Base-by-base conservation (phyloP, 2,797 vertebrate genomes). In the Psittacula echo region DNA sequence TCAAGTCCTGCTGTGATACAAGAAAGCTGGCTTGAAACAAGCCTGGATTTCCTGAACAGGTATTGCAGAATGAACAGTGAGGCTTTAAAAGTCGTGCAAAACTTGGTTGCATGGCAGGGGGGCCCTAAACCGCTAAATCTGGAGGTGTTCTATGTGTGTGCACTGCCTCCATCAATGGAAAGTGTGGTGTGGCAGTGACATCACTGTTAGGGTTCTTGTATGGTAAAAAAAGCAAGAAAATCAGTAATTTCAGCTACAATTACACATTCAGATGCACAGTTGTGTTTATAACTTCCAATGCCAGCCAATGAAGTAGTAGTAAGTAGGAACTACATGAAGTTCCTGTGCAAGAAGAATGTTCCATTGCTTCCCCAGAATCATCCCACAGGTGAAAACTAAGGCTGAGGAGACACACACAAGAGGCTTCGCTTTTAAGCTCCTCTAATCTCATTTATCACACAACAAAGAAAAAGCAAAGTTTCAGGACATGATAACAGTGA, bases 371-470 rank as follows among this genome's bases (percentile, higher is more conserved):
- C 48, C 19, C 73, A 37, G n/a, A 50, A 73, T 53, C 68, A 37
- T 17, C 12, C 12, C 42, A 32, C 50, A 21, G 61, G 64, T 72
- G 77, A 87, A 86, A 79, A 24, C 66, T 39, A 16, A 30, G 42
- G 60, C 73, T 61, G 82, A 75, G 48, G 61, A 87, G 92, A 53
- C 54, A 91, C 50, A 66, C 47, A 34, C 20, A 81, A 47, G n/a
- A 89, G 48, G 22, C 84, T 92, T 92, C 20, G 19, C 65, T 85
- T 95, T 78, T 66, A 70, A 85, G 34, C 29, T 68, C 37, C 58
- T 96, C 84, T 94, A 72, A 87, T 95, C 89, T 82, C 85, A 50
- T 13, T 95, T 83, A 84, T 72, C 19, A 5, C 11, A 9, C 48
- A 53, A 47, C 77, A 72, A 82, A 80, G 81, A 26, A 60, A 74